phyloP scores from a whole-genome alignment of 2,888 invertebrate genomes.

The Drosophila atroscutellata region DNA sequence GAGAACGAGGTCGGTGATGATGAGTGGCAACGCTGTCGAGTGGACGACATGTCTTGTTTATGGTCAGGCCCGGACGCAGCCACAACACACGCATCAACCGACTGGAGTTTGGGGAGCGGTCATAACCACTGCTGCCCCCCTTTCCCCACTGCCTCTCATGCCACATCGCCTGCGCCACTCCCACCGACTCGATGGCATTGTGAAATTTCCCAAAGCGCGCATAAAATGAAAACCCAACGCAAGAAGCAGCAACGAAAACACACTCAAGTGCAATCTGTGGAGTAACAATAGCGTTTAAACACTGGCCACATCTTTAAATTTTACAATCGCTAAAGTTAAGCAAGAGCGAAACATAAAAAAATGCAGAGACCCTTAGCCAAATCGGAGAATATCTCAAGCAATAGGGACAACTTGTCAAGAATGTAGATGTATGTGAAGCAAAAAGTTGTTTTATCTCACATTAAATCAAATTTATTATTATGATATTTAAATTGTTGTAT shows the following conservation, averaged over 20 bases:
- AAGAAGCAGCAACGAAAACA: slow-evolving; percentile 24
- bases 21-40: slow-evolving; percentile 59
- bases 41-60: slow-evolving; percentile 76
- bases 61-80: slow-evolving; percentile 47
- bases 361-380: neutral
- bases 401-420: neutral
- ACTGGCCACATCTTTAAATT: slow-evolving; percentile 29
- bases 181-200: slow-evolving; percentile 66
- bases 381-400: neutral
- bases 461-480: neutral
- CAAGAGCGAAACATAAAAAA: neutral
- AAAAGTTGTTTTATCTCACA: neutral
- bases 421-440: neutral
- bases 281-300: slow-evolving; percentile 42
- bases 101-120: slow-evolving; percentile 8
- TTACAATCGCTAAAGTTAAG: slow-evolving; percentile 13
- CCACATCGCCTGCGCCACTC: slow-evolving; percentile 7
- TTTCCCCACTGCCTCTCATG: neutral
- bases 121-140: neutral
- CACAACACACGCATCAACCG: slow-evolving; percentile 35
- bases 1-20: slow-evolving; percentile 34
- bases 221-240: slow-evolving; percentile 66
- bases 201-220: slow-evolving; percentile 76
- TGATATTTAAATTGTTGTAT: neutral
- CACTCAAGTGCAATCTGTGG: slow-evolving; percentile 44